Evolutionary conservation across 2,797 vertebrate species (phyloP).

Genomic region (Peromyscus eremicus): DNA sequence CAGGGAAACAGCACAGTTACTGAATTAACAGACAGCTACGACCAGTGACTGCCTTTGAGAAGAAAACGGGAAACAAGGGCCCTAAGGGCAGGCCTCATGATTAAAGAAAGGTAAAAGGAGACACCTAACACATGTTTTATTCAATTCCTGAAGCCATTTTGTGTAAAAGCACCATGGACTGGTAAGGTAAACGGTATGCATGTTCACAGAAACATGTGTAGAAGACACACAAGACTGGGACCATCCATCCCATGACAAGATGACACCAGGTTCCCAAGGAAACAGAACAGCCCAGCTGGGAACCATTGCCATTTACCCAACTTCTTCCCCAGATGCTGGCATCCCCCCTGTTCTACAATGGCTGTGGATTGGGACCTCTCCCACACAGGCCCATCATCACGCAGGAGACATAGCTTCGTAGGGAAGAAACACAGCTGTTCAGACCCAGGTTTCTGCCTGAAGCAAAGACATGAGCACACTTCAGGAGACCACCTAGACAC

Average conservation of each 20-base stretch:
- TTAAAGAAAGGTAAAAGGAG: not conserved
- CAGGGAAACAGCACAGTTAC: not conserved
- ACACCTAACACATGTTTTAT: not conserved
- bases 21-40: not conserved
- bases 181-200: not conserved
- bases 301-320: too few relatives aligned
- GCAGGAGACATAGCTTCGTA: not conserved
- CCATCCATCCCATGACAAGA: not conserved
- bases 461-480: not conserved
- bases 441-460: not conserved
- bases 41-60: rapidly evolving
- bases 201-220: not conserved
- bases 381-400: not conserved
- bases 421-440: not conserved
- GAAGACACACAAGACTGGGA: not conserved
- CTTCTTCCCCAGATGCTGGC: not conserved
- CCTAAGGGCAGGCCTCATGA: not conserved
- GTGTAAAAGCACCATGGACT: not conserved
- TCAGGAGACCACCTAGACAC: not conserved
- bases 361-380: not conserved
- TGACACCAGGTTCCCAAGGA: not conserved
- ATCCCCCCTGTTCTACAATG: rapidly evolving
- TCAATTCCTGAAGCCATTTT: not conserved
- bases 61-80: not conserved
- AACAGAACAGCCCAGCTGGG: not conserved